Conservation (phyloP, 2,888 invertebrate species). For the Lithodes maja region DNA sequence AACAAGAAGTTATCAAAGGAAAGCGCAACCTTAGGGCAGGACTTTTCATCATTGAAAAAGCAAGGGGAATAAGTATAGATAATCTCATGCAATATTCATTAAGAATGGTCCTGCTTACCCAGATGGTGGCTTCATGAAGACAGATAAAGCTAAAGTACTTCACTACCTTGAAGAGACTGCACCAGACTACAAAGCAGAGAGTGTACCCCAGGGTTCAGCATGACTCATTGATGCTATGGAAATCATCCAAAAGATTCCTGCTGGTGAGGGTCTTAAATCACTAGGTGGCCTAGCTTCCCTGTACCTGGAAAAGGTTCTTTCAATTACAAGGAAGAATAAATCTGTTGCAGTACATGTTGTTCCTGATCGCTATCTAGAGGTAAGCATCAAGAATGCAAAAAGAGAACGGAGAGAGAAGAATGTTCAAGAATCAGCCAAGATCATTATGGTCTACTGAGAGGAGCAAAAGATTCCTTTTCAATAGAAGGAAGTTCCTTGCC, state of each 20-base stretch:
- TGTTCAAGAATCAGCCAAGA: too few relatives aligned
- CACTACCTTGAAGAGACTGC: conserved; percentile 3
- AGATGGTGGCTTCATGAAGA: conserved; percentile 7
- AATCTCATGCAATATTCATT: conserved; percentile 15
- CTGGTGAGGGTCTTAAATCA: conserved; percentile 5
- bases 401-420: background rate
- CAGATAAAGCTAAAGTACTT: conserved; percentile 7
- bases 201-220: conserved; percentile 13
- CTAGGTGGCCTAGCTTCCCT: background rate
- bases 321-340: background rate
- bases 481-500: too few relatives aligned
- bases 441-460: too few relatives aligned
- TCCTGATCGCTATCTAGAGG: conserved; percentile 7
- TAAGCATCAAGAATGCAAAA: conserved; percentile 23
- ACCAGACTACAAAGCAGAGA: conserved; percentile 6
- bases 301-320: background rate
- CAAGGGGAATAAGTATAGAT: background rate
- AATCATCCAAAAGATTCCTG: conserved; percentile 3
- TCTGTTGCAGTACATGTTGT: conserved; percentile 15
- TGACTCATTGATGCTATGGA: background rate
- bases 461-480: too few relatives aligned
- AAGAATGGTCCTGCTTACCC: conserved; percentile 4
- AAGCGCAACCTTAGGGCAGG: background rate
- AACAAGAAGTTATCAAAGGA: background rate
- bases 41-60: conserved; percentile 5